Base-by-base conservation (phyloP, 2,113 vertebrate species). In the Argyrosomus japonicus region DNA sequence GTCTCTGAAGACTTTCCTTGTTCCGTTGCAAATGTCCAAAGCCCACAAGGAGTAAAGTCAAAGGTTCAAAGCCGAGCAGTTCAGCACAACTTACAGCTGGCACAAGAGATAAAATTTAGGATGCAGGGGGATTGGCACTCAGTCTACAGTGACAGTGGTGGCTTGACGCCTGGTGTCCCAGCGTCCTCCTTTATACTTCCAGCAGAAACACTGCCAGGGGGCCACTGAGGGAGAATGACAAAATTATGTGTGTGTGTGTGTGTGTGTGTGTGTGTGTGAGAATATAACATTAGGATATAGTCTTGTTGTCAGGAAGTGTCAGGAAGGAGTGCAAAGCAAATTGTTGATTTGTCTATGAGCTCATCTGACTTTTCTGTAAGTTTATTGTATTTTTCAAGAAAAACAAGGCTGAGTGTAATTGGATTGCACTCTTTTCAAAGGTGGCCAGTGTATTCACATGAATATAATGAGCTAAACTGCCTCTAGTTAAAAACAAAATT, bases 41-140 rank as follows among this genome's bases (percentile, higher is more conserved):
- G 64, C 81, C 91, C 53, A 14, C 58, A 27, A 90, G 86, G 68
- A 74, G 58, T 12, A 70, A 86, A 81, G 80, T 87, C 81, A 81
- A 53, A 70, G 86, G 88, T 89, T 92, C 84, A 93, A 93, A 93
- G 88, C 79, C 15, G 12, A 73, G 75, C 70, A 70, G 79, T 80
- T 90, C 70, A 70, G 73, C 71, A 76, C 58, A 85, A 92, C 63
- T 74, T 85, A 79, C 83, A 92, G 84, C 93, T 92, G 90, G 86
- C 69, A 54, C 25, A 11, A 68, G 58, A 91, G 87, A 92, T 90
- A 92, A 90, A 77, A 87, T 60, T 80, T 83, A 47, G 90, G 80
- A 90, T 90, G 82, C 83, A 69, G 88, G 85, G 82, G 72, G 90
- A 90, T 25, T 92, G 93, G 91, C 87, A 67, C 80, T 61, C 48